These are phyloP conservation scores for Hylaea fasciaria DNA, from an alignment of 2,888 invertebrate genomes.

Conservation along the genomic window DNA sequence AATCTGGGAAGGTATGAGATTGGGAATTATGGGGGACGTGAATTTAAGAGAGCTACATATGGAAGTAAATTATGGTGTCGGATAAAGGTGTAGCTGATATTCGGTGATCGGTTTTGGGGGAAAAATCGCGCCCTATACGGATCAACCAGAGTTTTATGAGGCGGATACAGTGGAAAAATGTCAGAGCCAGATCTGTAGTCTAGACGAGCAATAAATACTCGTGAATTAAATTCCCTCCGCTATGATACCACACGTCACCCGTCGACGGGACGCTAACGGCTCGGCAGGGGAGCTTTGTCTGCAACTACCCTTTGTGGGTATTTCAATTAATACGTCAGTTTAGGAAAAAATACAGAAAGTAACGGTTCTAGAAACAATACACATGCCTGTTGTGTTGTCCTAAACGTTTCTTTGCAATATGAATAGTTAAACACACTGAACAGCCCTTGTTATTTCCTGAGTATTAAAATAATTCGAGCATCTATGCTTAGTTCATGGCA, in stretches of 20 bases:
- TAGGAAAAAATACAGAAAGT: constrained; percentile 47
- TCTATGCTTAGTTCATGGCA: too few species aligned
- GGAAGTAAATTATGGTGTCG: constrained; percentile 33
- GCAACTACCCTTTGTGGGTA: constrained; percentile 63
- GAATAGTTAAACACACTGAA: too few species aligned
- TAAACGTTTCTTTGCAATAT: constrained; percentile 35
- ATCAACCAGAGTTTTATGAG: neutral
- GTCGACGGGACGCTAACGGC: constrained; percentile 47
- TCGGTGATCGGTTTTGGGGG: constrained; percentile 18
- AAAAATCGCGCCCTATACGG: neutral
- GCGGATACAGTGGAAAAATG: constrained; percentile 16
- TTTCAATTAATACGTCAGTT: constrained; percentile 71
- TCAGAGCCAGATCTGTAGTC: constrained; percentile 38
- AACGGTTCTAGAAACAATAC: constrained; percentile 50
- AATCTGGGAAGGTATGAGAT: constrained; percentile 54
- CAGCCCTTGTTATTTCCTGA: too few species aligned
- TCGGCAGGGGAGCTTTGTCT: constrained; percentile 57
- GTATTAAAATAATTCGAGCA: neutral
- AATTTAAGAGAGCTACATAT: constrained; percentile 36
- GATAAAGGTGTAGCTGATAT: constrained; percentile 22
- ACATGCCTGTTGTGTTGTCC: constrained; percentile 48
- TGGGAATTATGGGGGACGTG: constrained; percentile 43
- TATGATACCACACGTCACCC: constrained; percentile 57
- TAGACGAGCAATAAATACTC: constrained; percentile 35
- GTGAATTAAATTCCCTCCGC: constrained; percentile 51